phyloP scores from a whole-genome alignment of 2,888 invertebrate species.

The Siphlonurus alternatus region DNA sequence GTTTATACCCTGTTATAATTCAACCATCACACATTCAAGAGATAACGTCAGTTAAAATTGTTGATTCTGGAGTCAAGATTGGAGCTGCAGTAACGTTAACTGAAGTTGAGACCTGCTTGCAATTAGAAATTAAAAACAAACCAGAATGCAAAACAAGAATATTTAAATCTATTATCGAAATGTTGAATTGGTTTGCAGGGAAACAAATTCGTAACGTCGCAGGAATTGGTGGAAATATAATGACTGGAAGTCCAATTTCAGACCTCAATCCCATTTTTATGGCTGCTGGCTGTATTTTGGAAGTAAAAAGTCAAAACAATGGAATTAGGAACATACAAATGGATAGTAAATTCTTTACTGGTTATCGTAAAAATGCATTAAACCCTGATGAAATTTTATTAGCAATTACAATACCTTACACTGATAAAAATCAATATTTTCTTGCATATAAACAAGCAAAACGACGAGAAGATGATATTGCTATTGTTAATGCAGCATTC shows the following conservation, averaged over 20 bases:
- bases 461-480: conserved; percentile 85
- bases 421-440: conserved; percentile 49
- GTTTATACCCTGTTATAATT: conserved; percentile 59
- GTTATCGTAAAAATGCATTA: conserved; percentile 64
- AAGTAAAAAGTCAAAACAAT: conserved; percentile 36
- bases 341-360: conserved; percentile 66
- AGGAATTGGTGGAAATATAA: conserved; percentile 80
- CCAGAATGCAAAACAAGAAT: conserved; percentile 15
- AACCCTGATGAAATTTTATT: conserved; percentile 61
- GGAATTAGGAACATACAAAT: conserved; percentile 44
- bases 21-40: conserved; percentile 54
- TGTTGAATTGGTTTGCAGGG: conserved; percentile 36
- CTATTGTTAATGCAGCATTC: conserved; percentile 80
- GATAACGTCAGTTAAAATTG: conserved; percentile 37
- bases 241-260: conserved; percentile 92
- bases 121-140: conserved; percentile 16
- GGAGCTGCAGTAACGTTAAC: conserved; percentile 30
- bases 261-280: conserved; percentile 86
- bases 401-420: conserved; percentile 61
- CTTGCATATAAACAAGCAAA: conserved; percentile 82
- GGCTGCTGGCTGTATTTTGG: conserved; percentile 50
- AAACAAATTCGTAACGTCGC: conserved; percentile 36
- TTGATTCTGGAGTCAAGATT: conserved; percentile 22
- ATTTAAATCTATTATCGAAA: conserved; percentile 24
- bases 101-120: conserved; percentile 23